Percentiles rank a stretch among this genome's conserved stretches.
Conservation (phyloP, 2,888 invertebrate species). For the Drosophila ustulata region DNA sequence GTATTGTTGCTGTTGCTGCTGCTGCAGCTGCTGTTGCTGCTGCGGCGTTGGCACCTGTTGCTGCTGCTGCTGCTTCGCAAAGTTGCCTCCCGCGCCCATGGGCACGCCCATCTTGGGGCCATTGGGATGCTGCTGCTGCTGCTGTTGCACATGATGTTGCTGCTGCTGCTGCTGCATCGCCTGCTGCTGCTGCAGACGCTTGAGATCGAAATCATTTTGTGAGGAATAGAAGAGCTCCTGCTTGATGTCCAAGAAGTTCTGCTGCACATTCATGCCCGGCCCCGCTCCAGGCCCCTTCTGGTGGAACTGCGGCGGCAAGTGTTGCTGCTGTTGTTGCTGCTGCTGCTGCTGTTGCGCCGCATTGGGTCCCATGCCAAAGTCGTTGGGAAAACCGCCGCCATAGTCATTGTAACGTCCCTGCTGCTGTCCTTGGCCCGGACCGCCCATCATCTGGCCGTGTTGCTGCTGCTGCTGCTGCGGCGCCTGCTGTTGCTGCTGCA, state of each 20-base stretch:
- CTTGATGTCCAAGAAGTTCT: conserved; percentile 86
- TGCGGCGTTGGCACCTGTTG: conserved; percentile 77
- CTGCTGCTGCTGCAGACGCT: conserved; percentile 84
- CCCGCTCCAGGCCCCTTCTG: conserved; percentile 83
- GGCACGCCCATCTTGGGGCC: conserved; percentile 82
- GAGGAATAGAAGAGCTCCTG: conserved; percentile 86
- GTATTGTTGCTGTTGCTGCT: conserved; percentile 86
- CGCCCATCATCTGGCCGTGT: conserved; percentile 80
- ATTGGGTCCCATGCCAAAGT: conserved; percentile 85
- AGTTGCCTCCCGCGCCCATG: conserved; percentile 74
- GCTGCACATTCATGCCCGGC: conserved; percentile 78
- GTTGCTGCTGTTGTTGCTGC: conserved; percentile 72
- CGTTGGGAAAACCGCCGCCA: conserved; percentile 86
- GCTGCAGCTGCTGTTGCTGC: conserved; percentile 77
- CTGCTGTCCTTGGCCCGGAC: conserved; percentile 60
- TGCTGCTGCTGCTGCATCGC: conserved; percentile 83
- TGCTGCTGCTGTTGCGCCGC: conserved; percentile 79
- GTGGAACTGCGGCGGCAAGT: conserved; percentile 83
- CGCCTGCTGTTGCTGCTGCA: conserved; percentile 80
- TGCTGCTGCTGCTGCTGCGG: conserved; percentile 84
- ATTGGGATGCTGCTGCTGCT: conserved; percentile 77
- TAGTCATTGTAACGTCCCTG: conserved; percentile 87
- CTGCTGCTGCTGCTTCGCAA: conserved; percentile 76
- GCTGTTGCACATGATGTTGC: conserved; percentile 70
- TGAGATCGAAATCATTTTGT: conserved; percentile 85